Evolutionary conservation across 2,888 invertebrate species (phyloP).

Genomic region (Lepidochitona cinerea): DNA sequence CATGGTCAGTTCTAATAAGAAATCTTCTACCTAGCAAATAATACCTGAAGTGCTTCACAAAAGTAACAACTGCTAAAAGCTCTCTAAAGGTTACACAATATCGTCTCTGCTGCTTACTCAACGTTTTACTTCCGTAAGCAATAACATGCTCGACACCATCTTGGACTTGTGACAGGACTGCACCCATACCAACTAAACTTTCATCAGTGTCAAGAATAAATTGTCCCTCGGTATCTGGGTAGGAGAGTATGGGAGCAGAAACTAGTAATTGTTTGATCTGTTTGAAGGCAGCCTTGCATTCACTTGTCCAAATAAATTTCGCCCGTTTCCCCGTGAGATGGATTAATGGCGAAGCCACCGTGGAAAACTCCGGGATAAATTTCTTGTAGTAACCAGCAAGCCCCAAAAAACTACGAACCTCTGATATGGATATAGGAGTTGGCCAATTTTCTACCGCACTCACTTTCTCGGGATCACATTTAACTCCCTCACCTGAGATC

Average conservation of each 20-base stretch:
- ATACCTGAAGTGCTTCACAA: too few species aligned
- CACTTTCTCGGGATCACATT: conserved; percentile 9
- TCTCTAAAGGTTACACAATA: background rate
- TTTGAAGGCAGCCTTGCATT: background rate
- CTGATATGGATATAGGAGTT: background rate
- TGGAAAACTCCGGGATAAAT: background rate
- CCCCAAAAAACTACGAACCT: background rate
- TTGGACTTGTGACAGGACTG: background rate
- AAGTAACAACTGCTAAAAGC: background rate
- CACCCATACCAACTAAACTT: background rate
- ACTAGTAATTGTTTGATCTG: background rate
- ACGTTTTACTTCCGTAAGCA: background rate
- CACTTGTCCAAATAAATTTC: background rate
- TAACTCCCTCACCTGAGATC: background rate
- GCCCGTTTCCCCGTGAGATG: background rate
- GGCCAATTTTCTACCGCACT: background rate
- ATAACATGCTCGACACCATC: background rate
- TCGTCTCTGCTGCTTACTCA: background rate
- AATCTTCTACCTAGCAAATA: background rate
- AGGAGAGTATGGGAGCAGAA: background rate
- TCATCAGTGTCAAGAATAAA: background rate
- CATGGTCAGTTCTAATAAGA: background rate
- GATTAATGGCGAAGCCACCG: background rate
- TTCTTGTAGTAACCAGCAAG: background rate
- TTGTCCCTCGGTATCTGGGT: background rate